A percentile compares a stretch with the other conserved stretches of the same genome.
Evolutionary conservation across 64 coral and sea anemone species (phyloP).

Genomic region (Dendrophyllia cribrosa): DNA sequence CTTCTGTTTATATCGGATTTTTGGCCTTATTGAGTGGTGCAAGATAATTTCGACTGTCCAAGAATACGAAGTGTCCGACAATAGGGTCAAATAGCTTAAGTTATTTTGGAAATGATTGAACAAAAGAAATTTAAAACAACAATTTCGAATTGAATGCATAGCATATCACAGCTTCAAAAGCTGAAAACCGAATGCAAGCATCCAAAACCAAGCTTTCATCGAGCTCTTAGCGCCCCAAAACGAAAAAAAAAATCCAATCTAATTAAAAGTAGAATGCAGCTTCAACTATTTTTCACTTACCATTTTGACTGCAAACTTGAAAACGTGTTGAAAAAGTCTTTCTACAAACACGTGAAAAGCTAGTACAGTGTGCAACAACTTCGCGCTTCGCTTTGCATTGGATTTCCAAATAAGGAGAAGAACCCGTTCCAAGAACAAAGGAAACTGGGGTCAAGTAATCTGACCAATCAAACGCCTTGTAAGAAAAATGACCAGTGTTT

Average conservation of each 20-base stretch:
- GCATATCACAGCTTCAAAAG: too few species aligned
- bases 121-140: too few species aligned
- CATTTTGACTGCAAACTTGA: neutral
- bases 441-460: conserved; percentile 6
- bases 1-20: too few species aligned
- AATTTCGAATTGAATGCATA: too few species aligned
- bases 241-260: neutral
- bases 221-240: too few species aligned
- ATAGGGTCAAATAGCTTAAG: too few species aligned
- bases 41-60: too few species aligned
- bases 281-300: neutral
- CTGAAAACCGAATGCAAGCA: too few species aligned
- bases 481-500: neutral
- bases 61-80: too few species aligned
- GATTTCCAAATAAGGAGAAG: conserved; percentile 15
- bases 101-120: too few species aligned
- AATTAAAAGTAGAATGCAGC: neutral
- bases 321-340: neutral
- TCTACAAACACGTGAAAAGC: neutral
- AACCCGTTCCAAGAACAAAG: neutral
- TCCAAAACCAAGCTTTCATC: too few species aligned
- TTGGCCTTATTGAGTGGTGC: too few species aligned
- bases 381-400: neutral
- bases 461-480: conserved; percentile 18
- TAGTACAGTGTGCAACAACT: neutral